Conservation (phyloP, 2,113 vertebrate species). For the Xenopus borealis region DNA sequence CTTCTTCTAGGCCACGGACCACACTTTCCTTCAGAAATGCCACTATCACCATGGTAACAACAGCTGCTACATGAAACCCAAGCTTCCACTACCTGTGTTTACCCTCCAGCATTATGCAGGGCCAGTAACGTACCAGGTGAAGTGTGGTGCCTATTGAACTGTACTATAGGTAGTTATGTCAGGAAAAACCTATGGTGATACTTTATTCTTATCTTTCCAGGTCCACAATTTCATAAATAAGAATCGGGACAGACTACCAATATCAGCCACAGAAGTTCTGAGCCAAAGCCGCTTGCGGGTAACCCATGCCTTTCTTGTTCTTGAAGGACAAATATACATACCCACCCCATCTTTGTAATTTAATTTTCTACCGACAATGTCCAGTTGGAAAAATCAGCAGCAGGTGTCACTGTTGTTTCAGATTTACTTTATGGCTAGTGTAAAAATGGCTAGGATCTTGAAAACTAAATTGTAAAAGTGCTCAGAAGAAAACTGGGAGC, state of each 20-base stretch:
- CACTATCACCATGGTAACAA: constrained; percentile 84
- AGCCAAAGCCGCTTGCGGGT: constrained; percentile 80
- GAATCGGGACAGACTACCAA: constrained; percentile 78
- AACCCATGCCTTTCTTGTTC: not conserved
- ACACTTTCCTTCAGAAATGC: constrained; percentile 93
- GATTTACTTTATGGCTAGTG: too few species aligned
- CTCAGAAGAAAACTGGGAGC: too few species aligned
- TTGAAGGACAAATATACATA: too few species aligned
- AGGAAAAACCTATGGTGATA: not conserved
- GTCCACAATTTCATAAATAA: constrained; percentile 89
- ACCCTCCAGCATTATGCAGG: constrained; percentile 84
- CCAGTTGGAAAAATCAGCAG: too few species aligned
- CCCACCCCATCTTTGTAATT: too few species aligned
- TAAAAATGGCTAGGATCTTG: too few species aligned
- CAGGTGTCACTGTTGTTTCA: too few species aligned
- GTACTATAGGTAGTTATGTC: not conserved
- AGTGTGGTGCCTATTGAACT: not conserved
- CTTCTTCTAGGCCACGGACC: constrained; percentile 80
- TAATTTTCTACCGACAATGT: too few species aligned
- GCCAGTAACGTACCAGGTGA: constrained; percentile 87
- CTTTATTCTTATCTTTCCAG: constrained; percentile 54
- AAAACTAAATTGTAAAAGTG: too few species aligned
- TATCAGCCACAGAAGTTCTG: constrained; percentile 80
- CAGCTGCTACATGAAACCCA: constrained; percentile 80
- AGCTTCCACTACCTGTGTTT: constrained; percentile 85